Evolutionary conservation across 1,140 invertebrate species (phyloP).

Genomic region (Melanaphis sacchari): DNA sequence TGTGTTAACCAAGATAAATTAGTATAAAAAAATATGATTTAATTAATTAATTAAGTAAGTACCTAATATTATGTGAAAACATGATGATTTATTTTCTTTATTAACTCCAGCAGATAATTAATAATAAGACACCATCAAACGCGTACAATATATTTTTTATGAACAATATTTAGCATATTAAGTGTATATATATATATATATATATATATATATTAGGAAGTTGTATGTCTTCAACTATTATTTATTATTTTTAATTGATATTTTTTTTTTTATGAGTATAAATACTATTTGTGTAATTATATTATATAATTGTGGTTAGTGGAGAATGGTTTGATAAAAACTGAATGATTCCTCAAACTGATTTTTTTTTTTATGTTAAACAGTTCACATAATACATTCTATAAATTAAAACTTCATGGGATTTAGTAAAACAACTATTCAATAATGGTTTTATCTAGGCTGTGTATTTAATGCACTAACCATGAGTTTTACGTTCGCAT

Average conservation of each 20-base stretch:
- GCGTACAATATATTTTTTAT: not conserved
- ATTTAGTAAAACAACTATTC: not conserved
- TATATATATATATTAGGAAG: not conserved
- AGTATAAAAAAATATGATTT: not conserved
- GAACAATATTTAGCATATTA: not conserved
- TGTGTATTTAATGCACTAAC: not conserved
- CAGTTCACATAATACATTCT: not conserved
- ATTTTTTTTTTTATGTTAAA: not conserved
- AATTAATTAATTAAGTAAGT: too few species aligned
- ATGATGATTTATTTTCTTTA: not conserved
- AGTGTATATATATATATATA: not conserved
- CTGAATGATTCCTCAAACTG: not conserved
- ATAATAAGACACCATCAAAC: not conserved
- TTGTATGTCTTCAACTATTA: not conserved
- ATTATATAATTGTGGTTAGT: not conserved
- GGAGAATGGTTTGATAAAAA: not conserved
- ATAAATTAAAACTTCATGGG: not conserved
- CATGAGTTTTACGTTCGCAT: not conserved
- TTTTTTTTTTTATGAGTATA: not conserved
- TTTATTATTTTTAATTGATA: too few species aligned
- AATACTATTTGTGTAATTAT: not conserved
- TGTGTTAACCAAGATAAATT: not conserved
- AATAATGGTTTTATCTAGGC: not conserved
- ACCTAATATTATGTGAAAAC: not conserved
- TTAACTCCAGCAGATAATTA: not conserved